Evolutionary conservation across 2,113 vertebrate genomes (phyloP), one percentile per base, ranked within the genome.

Genomic region (Xiphophorus maculatus): DNA sequence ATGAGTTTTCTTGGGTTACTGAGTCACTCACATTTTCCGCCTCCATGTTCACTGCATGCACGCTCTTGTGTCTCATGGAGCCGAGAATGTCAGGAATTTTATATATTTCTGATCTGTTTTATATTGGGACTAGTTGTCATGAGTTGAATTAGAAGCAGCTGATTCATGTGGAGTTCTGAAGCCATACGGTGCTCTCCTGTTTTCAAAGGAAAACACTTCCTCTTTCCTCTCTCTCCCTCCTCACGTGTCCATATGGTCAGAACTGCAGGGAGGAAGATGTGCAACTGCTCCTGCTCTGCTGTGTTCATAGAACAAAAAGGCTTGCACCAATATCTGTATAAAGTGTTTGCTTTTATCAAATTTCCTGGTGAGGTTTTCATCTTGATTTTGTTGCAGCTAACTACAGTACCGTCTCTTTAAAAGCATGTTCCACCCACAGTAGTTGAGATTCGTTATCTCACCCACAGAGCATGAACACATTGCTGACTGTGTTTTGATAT

Each of bases 191-290:
- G 74, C 71, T 80, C 44, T 83, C 62, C 82, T 84, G 82, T 90
- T 80, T 84, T 84, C 79, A 90, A 87, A 83, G 51, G 51, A 76
- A 81, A 71, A 77, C 4, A 74, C 84, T 78, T 89, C 78, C 83
- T 81, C 68, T 80, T 11, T 11, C 25, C 70, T 62, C 42, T 66
- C 70, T 62, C 42, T 66, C 67, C 25, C 33, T 86, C 66, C 64
- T 81, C 74, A 80, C 77, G 30, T 78, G 84, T 86, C 89, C 82
- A 90, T 91, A 90, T 93, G 91, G 79, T 81, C 69, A 67, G 32
- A 71, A 79, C 87, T 74, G 51, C 10, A n/a, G 51, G 51, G 51
- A n/a, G 25, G 51, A 58, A n/a, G 22, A 10, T 25, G 22, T 58
- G 19, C 17, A n/a, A 3, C 51, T 25, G 51, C 7, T n/a, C 25